Percentiles rank a stretch among this genome's conserved stretches.
Conservation (phyloP, 2,797 vertebrate genomes). For the Halcyon leucocephala region DNA sequence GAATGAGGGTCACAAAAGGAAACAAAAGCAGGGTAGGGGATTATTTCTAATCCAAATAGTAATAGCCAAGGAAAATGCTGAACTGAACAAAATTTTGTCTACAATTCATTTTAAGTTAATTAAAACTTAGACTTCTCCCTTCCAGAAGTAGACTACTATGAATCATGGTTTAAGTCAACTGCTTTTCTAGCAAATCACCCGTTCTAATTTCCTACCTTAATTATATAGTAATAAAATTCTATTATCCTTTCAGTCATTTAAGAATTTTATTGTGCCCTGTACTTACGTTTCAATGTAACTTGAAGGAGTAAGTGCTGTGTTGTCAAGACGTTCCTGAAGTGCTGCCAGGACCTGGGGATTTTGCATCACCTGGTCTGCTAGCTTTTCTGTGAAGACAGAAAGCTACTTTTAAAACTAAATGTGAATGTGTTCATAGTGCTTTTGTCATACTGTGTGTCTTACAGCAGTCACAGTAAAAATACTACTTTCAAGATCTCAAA, state of each 20-base stretch:
- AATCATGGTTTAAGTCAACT: not conserved
- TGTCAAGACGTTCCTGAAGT: slow-evolving; percentile 87
- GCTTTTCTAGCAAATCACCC: not conserved
- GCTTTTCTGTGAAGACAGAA: slow-evolving; percentile 74
- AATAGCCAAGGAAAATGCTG: fast-evolving
- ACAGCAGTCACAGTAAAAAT: not conserved
- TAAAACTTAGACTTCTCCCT: not conserved
- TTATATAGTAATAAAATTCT: not conserved
- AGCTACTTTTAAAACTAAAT: not conserved
- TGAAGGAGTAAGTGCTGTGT: slow-evolving; percentile 81
- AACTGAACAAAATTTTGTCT: not conserved
- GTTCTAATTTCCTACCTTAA: not conserved
- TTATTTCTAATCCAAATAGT: not conserved
- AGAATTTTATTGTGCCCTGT: not conserved
- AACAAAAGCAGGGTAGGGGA: fast-evolving
- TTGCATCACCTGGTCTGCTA: slow-evolving; percentile 87
- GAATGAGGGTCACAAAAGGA: not conserved
- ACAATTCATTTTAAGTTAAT: not conserved
- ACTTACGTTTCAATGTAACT: slow-evolving; percentile 89
- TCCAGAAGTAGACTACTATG: not conserved
- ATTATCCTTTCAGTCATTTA: not conserved
- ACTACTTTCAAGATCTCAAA: not conserved
- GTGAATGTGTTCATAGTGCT: not conserved
- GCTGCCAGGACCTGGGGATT: slow-evolving; percentile 86
- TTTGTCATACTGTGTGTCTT: not conserved